Percentiles rank a stretch among this genome's conserved stretches.
These are phyloP conservation scores for Lydus trimaculatus DNA, from an alignment of 2,888 invertebrate species.

Conservation along the genomic window DNA sequence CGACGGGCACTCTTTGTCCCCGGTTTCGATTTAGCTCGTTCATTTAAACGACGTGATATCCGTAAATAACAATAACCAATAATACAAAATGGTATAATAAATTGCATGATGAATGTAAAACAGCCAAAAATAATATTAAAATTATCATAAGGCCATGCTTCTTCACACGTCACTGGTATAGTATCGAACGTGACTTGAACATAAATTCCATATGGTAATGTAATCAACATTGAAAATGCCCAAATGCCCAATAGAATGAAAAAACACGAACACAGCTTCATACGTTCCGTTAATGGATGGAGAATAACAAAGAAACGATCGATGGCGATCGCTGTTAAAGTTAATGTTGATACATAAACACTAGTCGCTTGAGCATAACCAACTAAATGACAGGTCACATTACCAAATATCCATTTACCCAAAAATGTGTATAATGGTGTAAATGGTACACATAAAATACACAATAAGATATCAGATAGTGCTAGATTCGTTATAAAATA, in stretches of 20 bases:
- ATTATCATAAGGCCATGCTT: constrained; percentile 88
- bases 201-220: constrained; percentile 90
- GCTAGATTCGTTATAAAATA: constrained; percentile 97
- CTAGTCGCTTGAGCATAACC: constrained; percentile 94
- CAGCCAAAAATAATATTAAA: constrained; percentile 83
- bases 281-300: constrained; percentile 91
- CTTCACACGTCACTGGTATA: constrained; percentile 70
- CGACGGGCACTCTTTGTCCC: constrained; percentile 83
- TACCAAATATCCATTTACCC: constrained; percentile 93
- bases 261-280: constrained; percentile 87
- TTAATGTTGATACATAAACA: constrained; percentile 97
- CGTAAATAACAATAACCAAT: constrained; percentile 94
- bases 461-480: constrained; percentile 91
- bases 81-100: constrained; percentile 91
- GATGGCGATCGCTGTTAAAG: constrained; percentile 95
- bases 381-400: constrained; percentile 88
- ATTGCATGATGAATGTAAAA: constrained; percentile 89
- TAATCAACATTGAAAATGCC: constrained; percentile 86
- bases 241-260: constrained; percentile 89
- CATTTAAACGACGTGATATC: constrained; percentile 87
- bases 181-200: constrained; percentile 67
- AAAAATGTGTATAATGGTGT: constrained; percentile 95
- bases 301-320: constrained; percentile 98
- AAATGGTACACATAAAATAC: constrained; percentile 93
- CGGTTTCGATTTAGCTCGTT: constrained; percentile 83